Evolutionary conservation across 2,888 invertebrate species (phyloP), one percentile per base, ranked within the genome.

Genomic region (Teinopalpus imperialis): DNA sequence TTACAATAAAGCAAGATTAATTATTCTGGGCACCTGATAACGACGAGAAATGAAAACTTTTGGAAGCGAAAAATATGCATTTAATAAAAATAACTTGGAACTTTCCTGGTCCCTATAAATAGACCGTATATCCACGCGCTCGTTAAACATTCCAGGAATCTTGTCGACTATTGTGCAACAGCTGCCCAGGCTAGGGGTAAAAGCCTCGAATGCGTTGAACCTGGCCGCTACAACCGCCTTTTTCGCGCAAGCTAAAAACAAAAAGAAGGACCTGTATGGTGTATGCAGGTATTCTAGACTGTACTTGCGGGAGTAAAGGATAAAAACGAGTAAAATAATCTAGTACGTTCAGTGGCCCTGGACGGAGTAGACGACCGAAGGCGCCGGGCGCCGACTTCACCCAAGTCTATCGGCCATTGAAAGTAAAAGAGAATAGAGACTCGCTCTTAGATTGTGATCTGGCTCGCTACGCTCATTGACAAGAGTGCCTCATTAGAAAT

Each of bases 141-240:
- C 64, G 61, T 60, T 58, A 67, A 51, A 44, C 44, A 56, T 78
- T 76, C 80, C 62, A 69, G 75, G 69, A 79, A 82, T 77, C 50
- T 69, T 80, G 73, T 74, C 61, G 66, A 72, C 76, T 81, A 82
- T 86, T 86, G 86, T 85, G 82, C 85, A 85, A 85, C 85, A 83
- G 74, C 81, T 82, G 83, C 81, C 59, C 54, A 61, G 58, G 59
- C 53, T 58, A 63, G 69, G 76, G 82, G 78, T 80, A 83, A 81
- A 76, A 77, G 72, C 80, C 85, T 81, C 54, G 71, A 67, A 80
- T 74, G 66, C 86, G 58, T 83, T 83, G 83, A 86, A 80, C 80
- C 74, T 70, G 51, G 52, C 62, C 63, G 69, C 61, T 46, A 63
- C 77, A 77, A 77, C 74, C 73, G 77, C 77, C 78, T 81, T 79